These are phyloP conservation scores for Motacilla tschutschensis DNA, from an alignment of 2,113 vertebrate species.

Conservation along the genomic window DNA sequence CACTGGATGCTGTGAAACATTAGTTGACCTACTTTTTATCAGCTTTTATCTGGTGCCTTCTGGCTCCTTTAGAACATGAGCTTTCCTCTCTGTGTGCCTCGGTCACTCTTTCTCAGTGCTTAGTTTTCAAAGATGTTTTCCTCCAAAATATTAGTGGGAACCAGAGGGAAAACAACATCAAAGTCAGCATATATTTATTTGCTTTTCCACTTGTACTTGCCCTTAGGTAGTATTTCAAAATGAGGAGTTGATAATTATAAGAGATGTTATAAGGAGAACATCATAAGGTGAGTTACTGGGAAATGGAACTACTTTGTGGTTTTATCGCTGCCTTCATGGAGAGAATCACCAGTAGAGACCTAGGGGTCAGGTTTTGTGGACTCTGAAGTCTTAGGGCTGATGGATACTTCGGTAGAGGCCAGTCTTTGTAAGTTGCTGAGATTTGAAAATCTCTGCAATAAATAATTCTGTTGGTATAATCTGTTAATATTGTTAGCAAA, in stretches of 20 bases:
- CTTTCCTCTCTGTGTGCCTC: neutral
- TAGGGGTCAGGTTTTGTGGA: neutral
- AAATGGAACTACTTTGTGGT: neutral
- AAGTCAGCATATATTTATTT: constrained; percentile 8
- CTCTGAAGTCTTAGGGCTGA: neutral
- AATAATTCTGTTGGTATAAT: neutral
- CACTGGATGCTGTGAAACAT: constrained; percentile 39
- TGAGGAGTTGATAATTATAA: neutral
- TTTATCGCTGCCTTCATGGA: neutral
- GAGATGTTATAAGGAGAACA: neutral
- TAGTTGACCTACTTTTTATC: constrained; percentile 54
- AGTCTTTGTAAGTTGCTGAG: neutral
- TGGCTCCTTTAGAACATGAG: constrained; percentile 36
- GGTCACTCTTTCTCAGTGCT: neutral
- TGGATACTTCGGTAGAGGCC: neutral
- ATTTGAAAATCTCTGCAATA: neutral
- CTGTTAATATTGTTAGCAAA: neutral
- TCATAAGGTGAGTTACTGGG: neutral
- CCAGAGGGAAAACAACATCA: constrained; percentile 3
- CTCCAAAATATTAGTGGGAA: neutral
- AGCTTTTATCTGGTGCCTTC: constrained; percentile 59
- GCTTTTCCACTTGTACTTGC: neutral
- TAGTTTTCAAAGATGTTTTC: constrained; percentile 41
- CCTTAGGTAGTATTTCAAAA: neutral
- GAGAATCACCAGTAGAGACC: neutral